A percentile compares a stretch with the other conserved stretches of the same genome.
phyloP scores from a whole-genome alignment of 2,113 vertebrate species.

The Gopherus flavomarginatus region DNA sequence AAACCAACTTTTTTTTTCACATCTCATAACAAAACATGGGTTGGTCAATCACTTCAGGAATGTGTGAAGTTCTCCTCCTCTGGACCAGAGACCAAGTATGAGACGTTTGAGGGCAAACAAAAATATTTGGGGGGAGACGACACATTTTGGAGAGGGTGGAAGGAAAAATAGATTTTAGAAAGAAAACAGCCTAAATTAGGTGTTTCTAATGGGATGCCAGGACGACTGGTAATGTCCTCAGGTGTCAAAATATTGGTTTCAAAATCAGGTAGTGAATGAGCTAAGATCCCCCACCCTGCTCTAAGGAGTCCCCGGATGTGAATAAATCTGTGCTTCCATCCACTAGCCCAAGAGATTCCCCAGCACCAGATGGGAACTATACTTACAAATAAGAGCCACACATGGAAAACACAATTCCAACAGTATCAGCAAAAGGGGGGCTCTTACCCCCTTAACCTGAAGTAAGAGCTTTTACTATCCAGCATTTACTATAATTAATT shows the following conservation, averaged over 20 bases:
- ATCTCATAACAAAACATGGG: background rate
- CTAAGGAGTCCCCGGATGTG: rapidly evolving
- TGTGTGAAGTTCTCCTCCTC: background rate
- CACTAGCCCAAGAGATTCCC: background rate
- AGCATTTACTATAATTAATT: background rate
- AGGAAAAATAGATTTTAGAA: background rate
- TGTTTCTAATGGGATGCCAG: too few species aligned
- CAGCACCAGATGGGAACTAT: rapidly evolving
- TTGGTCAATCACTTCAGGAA: background rate
- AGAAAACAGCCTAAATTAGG: background rate
- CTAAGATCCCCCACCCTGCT: background rate
- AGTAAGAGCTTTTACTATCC: background rate
- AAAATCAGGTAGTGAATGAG: background rate
- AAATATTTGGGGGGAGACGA: background rate
- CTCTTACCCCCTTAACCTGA: background rate
- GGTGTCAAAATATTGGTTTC: background rate
- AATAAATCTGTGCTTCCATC: background rate
- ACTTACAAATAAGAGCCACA: background rate
- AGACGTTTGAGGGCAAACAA: background rate
- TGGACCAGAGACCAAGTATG: rapidly evolving
- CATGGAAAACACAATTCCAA: background rate
- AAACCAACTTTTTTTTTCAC: rapidly evolving
- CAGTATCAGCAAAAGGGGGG: background rate
- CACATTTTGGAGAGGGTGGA: background rate
- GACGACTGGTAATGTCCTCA: background rate